These are phyloP conservation scores for Papilio polyxenes DNA, from an alignment of 1,140 invertebrate species.

Conservation along the genomic window DNA sequence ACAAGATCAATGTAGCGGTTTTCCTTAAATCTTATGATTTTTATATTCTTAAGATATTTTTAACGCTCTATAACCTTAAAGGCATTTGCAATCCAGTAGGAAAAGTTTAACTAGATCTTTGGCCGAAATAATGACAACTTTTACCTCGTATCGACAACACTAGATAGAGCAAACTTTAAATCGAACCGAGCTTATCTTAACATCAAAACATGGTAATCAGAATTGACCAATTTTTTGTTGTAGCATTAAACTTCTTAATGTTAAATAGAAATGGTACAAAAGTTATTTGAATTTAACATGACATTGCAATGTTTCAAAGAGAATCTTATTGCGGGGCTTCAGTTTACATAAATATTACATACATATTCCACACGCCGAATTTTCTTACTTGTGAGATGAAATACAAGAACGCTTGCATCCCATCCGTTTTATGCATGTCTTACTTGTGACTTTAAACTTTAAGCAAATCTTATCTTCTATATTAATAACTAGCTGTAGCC, in stretches of 20 bases:
- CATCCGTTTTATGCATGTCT: background rate
- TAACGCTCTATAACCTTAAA: too few relatives aligned
- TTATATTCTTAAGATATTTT: too few relatives aligned
- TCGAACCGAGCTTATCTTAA: too few relatives aligned
- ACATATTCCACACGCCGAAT: conserved; percentile 11
- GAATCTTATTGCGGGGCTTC: conserved; percentile 1
- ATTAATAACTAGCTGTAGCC: too few relatives aligned
- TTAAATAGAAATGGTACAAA: background rate
- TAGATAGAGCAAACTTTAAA: too few relatives aligned
- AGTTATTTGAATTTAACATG: conserved; percentile 14
- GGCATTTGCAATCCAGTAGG: too few relatives aligned
- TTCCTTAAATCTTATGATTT: too few relatives aligned
- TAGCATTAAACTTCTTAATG: background rate
- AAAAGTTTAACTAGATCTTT: too few relatives aligned
- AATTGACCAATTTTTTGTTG: too few relatives aligned
- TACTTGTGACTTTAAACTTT: background rate
- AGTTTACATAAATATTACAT: conserved; percentile 15
- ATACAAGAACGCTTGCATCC: conserved; percentile 14
- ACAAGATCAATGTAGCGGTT: too few relatives aligned
- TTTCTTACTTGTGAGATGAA: conserved; percentile 10
- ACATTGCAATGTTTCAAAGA: background rate
- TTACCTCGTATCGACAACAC: too few relatives aligned
- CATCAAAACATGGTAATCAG: too few relatives aligned
- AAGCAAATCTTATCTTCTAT: background rate
- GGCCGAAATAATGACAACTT: background rate